Percentiles rank a stretch among this genome's conserved stretches.
Evolutionary conservation across 1,140 invertebrate species (phyloP).

Genomic region (Drosophila oshimai): DNA sequence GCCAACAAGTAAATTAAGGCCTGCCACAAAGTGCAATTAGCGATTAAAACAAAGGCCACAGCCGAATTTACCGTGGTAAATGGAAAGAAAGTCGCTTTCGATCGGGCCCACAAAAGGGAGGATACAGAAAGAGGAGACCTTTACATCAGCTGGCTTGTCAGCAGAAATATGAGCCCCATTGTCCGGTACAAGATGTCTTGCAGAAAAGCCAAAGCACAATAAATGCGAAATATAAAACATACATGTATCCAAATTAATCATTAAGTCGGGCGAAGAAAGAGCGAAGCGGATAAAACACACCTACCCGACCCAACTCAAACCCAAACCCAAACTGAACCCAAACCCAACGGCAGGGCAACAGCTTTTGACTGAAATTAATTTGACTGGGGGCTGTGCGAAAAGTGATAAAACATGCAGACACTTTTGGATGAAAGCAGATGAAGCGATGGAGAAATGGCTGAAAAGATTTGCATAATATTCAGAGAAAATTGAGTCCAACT

Average conservation of each 20-base stretch:
- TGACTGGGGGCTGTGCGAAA: conserved; percentile 53
- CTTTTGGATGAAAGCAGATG: conserved; percentile 37
- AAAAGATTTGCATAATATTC: conserved; percentile 23
- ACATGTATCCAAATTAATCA: conserved; percentile 55
- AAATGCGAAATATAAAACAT: conserved; percentile 45
- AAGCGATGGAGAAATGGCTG: conserved; percentile 23
- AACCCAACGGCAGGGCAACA: conserved; percentile 29
- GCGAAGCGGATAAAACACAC: conserved; percentile 49
- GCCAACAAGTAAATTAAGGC: conserved; percentile 65
- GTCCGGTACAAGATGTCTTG: conserved; percentile 12
- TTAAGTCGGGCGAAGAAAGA: conserved; percentile 43
- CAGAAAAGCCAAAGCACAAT: neutral
- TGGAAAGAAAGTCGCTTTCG: conserved; percentile 37
- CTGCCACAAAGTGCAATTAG: conserved; percentile 63
- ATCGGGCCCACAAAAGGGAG: neutral
- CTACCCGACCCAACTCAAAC: conserved; percentile 9
- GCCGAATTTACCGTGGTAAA: conserved; percentile 24
- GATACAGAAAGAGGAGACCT: conserved; percentile 21
- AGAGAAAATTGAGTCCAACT: conserved; percentile 5
- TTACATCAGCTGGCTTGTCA: conserved; percentile 33
- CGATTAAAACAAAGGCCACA: conserved; percentile 52
- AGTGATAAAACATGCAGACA: conserved; percentile 52
- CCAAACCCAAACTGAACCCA: conserved; percentile 4
- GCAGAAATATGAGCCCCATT: conserved; percentile 44
- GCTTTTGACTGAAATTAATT: conserved; percentile 62